Base-by-base conservation (phyloP, 2,113 vertebrate species). In the Stercorarius parasiticus region DNA sequence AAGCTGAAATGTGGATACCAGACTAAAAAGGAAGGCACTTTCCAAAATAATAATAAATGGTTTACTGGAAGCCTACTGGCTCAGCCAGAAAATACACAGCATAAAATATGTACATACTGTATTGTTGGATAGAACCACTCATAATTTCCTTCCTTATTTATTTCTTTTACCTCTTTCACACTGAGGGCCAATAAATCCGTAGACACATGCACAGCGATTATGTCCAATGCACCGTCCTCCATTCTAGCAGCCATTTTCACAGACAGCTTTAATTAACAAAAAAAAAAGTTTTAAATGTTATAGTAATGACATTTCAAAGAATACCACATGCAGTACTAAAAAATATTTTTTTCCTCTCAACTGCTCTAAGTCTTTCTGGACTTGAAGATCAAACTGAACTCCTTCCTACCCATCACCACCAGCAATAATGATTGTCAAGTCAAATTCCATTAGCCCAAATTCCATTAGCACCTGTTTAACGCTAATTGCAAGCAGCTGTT, bases 101-200 rank as follows among this genome's bases (percentile, higher is more conserved):
- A n/a, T 30, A 55, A 78, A 62, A 49, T 11, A 49, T 0, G 2
- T 3, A 36, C 32, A 30, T 26, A 50, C 9, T 43, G 25, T 10
- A n/a, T 9, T 53, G 47, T 43, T 69, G 36, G 13, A 52, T 6
- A 25, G 9, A 81, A 55, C 7, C 17, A 9, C n/a, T 55, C 13
- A 19, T 2, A 27, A n/a, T 5, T 78, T 88, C 20, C 26, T n/a
- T 71, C 5, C 8, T 59, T n/a, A 16, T 45, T 72, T 70, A 1
- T 65, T 88, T 69, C 53, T 70, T 94, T 98, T 97, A 99, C 99
- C 99, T 99, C 99, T 98, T 97, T 99, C 99, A 36, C 99, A 99
- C 97, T 99, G 99, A 15, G 99, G 99, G 26, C 99, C 99, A 3
- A 99, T 99, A 98, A 99, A 99, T 86, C 99, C 99, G 6, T 99